Evolutionary conservation across 1,140 invertebrate genomes (phyloP).

Genomic region (Dufourea novaeangliae): DNA sequence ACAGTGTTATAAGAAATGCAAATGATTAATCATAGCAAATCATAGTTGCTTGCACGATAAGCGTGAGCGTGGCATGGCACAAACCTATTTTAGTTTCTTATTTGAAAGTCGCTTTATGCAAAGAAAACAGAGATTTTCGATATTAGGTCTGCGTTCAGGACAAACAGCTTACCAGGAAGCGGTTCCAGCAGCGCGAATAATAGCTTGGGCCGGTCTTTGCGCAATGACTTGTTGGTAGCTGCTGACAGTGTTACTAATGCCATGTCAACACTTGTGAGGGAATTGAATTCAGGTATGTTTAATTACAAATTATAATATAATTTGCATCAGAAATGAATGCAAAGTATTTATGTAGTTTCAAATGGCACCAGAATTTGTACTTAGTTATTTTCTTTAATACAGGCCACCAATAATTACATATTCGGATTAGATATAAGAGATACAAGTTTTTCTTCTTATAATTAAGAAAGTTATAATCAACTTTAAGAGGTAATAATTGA

Average conservation of each 20-base stretch:
- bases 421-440: slow-evolving; percentile 28
- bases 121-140: slow-evolving; percentile 80
- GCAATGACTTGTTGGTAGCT: slow-evolving; percentile 93
- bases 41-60: slow-evolving; percentile 55
- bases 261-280: slow-evolving; percentile 96
- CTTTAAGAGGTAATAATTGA: slow-evolving; percentile 16
- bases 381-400: slow-evolving; percentile 34
- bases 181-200: slow-evolving; percentile 80
- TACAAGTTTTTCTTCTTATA: slow-evolving; percentile 27
- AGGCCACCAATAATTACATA: slow-evolving; percentile 25
- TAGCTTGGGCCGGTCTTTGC: slow-evolving; percentile 85
- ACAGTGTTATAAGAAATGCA: background rate
- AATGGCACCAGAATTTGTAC: slow-evolving; percentile 42
- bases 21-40: slow-evolving; percentile 12
- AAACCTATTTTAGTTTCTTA: slow-evolving; percentile 53
- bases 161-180: slow-evolving; percentile 80
- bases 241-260: slow-evolving; percentile 98
- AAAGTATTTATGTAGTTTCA: slow-evolving; percentile 50
- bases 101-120: slow-evolving; percentile 76
- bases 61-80: slow-evolving; percentile 54
- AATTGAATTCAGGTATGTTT: slow-evolving; percentile 93
- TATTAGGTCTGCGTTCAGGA: slow-evolving; percentile 82
- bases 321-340: slow-evolving; percentile 48
- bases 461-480: slow-evolving; percentile 13
- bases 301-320: slow-evolving; percentile 39